Evolutionary conservation across 1,140 invertebrate species (phyloP).

Genomic region (Pentalonia nigronervosa): DNA sequence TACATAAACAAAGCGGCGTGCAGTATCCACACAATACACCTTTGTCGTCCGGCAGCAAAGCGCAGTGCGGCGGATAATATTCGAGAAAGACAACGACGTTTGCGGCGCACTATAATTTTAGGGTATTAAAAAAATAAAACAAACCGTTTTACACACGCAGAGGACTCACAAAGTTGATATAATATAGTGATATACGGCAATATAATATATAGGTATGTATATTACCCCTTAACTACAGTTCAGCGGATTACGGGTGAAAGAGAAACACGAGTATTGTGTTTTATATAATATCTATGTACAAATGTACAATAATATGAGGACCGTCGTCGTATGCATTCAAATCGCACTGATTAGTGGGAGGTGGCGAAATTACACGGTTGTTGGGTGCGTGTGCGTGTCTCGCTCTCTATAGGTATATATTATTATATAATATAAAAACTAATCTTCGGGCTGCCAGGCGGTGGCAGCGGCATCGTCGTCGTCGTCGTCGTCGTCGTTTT

Average conservation of each 20-base stretch:
- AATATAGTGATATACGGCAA: too few species aligned
- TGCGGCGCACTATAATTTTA: not conserved
- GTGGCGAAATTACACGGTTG: constrained; percentile 57
- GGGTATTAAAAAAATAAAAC: not conserved
- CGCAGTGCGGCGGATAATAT: not conserved
- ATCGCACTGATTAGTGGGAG: constrained; percentile 47
- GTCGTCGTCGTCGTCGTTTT: not conserved
- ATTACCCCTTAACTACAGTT: not conserved
- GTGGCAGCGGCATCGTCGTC: not conserved
- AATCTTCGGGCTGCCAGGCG: not conserved
- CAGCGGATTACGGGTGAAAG: not conserved
- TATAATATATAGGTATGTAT: not conserved
- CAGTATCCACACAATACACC: not conserved
- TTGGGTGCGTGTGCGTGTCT: constrained; percentile 53
- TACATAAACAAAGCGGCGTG: not conserved
- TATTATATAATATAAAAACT: not conserved
- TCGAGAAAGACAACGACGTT: constrained; percentile 4
- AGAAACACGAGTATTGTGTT: not conserved
- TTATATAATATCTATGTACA: not conserved
- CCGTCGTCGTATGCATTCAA: not conserved
- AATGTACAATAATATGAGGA: not conserved
- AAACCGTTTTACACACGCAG: constrained; percentile 30
- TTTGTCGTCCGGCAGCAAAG: not conserved
- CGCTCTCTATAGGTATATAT: not conserved
- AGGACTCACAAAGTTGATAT: not conserved